These are phyloP conservation scores for Betta splendens DNA, from an alignment of 2,797 vertebrate species.

Conservation along the genomic window DNA sequence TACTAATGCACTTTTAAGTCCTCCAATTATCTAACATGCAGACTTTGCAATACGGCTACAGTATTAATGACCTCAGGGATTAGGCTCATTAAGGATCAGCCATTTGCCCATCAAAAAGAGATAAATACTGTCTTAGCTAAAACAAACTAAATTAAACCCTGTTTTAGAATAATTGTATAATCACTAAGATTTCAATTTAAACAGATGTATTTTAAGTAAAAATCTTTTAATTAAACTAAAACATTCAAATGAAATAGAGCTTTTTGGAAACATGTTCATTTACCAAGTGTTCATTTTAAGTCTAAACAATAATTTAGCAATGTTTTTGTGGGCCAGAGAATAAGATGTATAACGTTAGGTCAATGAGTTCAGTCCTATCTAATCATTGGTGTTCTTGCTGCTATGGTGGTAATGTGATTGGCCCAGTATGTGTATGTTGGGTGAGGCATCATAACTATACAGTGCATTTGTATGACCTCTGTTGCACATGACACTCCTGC, in stretches of 20 bases:
- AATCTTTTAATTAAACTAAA: not conserved
- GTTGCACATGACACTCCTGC: too few species aligned
- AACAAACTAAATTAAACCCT: not conserved
- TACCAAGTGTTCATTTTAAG: too few species aligned
- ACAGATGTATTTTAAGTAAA: not conserved
- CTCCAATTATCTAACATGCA: constrained; percentile 36
- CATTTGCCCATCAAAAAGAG: constrained; percentile 23
- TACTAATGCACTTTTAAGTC: constrained; percentile 36
- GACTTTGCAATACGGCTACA: constrained; percentile 28
- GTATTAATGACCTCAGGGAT: constrained; percentile 27
- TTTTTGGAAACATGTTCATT: not conserved
- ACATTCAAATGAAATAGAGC: not conserved
- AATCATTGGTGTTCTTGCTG: constrained; percentile 44
- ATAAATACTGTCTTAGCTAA: constrained; percentile 4
- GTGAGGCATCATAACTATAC: too few species aligned
- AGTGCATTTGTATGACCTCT: too few species aligned
- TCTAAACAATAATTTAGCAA: not conserved
- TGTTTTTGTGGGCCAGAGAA: not conserved
- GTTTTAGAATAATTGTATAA: not conserved
- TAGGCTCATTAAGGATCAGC: constrained; percentile 9
- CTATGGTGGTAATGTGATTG: constrained; percentile 42
- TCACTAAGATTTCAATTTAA: not conserved
- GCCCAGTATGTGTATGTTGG: too few species aligned
- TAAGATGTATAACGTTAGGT: constrained; percentile 1
- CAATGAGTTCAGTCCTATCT: constrained; percentile 35